Evolutionary conservation across 2,113 vertebrate genomes (phyloP).

Genomic region (Cavia porcellus): DNA sequence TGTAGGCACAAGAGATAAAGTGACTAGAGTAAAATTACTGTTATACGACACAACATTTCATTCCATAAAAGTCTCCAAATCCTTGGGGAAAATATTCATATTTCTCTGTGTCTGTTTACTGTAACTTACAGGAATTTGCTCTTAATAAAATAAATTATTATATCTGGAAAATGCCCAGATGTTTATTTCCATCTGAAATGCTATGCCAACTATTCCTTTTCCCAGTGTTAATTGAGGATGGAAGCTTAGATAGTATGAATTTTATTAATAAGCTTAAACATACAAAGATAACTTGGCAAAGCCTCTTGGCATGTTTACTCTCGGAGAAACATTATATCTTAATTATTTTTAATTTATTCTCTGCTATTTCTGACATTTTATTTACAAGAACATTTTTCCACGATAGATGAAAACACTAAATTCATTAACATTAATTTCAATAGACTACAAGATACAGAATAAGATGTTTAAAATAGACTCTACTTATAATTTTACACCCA

Average conservation of each 20-base stretch:
- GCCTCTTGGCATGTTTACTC: not conserved
- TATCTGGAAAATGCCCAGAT: not conserved
- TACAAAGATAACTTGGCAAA: conserved; percentile 19
- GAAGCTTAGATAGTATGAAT: not conserved
- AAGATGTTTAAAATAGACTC: not conserved
- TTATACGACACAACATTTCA: not conserved
- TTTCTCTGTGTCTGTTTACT: not conserved
- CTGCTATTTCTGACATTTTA: not conserved
- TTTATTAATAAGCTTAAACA: not conserved
- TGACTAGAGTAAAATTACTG: not conserved
- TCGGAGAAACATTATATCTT: not conserved
- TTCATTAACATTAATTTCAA: not conserved
- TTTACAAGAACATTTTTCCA: conserved; percentile 34
- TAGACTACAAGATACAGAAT: not conserved
- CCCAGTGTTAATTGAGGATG: not conserved
- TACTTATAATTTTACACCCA: not conserved
- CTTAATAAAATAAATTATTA: conserved; percentile 3
- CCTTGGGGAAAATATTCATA: not conserved
- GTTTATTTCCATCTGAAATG: conserved; percentile 31
- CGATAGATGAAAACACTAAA: not conserved
- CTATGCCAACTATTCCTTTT: not conserved
- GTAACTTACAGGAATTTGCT: conserved; percentile 2
- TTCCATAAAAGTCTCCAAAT: not conserved
- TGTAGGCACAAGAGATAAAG: not conserved
- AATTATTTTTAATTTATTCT: not conserved